Conservation (phyloP, 2,797 vertebrate genomes). For the Ispidina picta region DNA sequence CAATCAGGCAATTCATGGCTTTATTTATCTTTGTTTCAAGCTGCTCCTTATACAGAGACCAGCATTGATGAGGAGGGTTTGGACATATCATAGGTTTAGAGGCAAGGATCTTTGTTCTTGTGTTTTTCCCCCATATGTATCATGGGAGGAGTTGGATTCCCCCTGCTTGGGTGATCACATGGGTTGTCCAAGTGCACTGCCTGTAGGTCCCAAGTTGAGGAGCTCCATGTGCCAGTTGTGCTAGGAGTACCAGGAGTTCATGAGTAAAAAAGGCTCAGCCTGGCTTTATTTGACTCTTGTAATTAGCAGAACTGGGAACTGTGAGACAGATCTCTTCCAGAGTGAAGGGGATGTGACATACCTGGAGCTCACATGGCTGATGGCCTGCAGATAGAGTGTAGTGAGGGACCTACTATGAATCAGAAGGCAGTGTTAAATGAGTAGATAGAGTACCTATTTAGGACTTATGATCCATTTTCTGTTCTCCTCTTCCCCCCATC, state of each 20-base stretch:
- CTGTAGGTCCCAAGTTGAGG: background rate
- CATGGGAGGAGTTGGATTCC: background rate
- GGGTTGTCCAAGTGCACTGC: background rate
- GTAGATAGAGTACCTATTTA: background rate
- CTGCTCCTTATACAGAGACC: background rate
- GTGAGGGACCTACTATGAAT: background rate
- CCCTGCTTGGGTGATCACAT: background rate
- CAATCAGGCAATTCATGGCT: background rate
- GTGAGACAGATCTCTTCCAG: background rate
- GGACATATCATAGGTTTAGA: background rate
- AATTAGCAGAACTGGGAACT: background rate
- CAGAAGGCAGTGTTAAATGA: background rate
- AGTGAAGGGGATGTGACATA: background rate
- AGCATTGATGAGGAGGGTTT: background rate
- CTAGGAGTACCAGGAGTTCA: background rate
- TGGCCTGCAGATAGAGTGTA: background rate
- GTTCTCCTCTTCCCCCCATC: background rate
- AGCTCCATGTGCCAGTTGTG: background rate
- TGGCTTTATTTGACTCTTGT: background rate
- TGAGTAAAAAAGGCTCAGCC: background rate
- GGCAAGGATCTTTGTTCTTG: background rate
- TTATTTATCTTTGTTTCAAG: background rate
- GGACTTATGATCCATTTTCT: background rate
- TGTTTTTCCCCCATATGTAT: background rate
- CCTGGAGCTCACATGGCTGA: background rate